Percentiles rank a stretch among this genome's conserved stretches.
Conservation (phyloP, 2,113 vertebrate species). For the Cacatua alba region DNA sequence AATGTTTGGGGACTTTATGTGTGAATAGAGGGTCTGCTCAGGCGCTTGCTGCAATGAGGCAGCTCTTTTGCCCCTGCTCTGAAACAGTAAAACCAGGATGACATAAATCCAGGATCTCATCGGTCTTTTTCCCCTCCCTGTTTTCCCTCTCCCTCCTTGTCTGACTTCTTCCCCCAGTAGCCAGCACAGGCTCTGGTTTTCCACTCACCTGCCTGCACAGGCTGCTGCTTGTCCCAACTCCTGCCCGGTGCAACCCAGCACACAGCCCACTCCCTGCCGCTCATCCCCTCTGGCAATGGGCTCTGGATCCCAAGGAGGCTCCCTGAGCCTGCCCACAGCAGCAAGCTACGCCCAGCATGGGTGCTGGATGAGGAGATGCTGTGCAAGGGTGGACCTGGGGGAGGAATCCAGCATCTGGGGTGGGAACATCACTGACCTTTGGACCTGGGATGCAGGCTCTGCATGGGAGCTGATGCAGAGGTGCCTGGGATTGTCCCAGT, state of each 20-base stretch:
- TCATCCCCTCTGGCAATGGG: background rate
- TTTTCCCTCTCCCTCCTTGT: background rate
- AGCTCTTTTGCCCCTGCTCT: background rate
- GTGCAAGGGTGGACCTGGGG: background rate
- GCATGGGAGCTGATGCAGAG: background rate
- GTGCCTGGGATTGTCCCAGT: background rate
- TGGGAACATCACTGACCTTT: background rate
- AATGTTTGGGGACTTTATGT: background rate
- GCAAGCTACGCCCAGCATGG: rapidly evolving
- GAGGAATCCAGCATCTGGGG: background rate
- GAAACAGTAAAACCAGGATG: background rate
- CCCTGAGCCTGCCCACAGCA: background rate
- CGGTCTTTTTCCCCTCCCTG: rapidly evolving
- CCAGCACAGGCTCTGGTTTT: background rate
- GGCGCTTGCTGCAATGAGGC: background rate
- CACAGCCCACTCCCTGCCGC: background rate
- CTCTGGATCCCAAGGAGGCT: background rate
- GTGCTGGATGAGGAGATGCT: background rate
- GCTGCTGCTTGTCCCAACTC: background rate
- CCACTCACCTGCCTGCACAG: background rate
- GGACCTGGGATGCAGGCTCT: background rate
- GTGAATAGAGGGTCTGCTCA: background rate
- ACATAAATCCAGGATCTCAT: background rate
- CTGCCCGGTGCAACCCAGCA: background rate
- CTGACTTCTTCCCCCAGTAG: background rate